These are phyloP conservation scores for Lutraria rhynchaena DNA, from an alignment of 1,140 invertebrate species.

Conservation along the genomic window DNA sequence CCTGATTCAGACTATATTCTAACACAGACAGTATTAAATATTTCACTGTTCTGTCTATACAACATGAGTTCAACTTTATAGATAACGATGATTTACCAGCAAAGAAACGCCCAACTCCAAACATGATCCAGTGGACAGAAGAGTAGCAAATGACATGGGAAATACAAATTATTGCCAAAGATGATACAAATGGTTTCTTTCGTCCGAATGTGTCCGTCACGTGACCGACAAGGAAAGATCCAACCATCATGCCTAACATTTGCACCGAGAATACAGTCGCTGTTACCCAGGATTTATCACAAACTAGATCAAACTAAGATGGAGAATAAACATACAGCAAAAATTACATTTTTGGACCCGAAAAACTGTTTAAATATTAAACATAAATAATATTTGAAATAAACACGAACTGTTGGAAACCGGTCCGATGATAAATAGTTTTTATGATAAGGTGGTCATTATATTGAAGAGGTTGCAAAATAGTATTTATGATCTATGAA, in stretches of 20 bases:
- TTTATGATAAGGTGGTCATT: slow-evolving; percentile 20
- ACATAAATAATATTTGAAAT: too few relatives aligned
- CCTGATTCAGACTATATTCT: too few relatives aligned
- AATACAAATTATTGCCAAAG: slow-evolving; percentile 2
- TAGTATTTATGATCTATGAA: too few relatives aligned
- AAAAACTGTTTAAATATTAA: too few relatives aligned
- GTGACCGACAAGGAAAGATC: slow-evolving; percentile 22
- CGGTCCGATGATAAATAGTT: slow-evolving; percentile 11
- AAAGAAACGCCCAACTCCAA: slow-evolving; percentile 1
- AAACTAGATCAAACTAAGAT: slow-evolving; percentile 49
- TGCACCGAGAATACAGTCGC: slow-evolving; percentile 43
- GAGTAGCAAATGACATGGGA: slow-evolving; percentile 26
- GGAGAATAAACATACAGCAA: neutral
- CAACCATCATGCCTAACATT: slow-evolving; percentile 49
- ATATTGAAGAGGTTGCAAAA: too few relatives aligned
- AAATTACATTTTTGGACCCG: too few relatives aligned
- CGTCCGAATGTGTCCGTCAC: slow-evolving; percentile 39
- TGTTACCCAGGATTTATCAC: slow-evolving; percentile 43
- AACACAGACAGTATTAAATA: too few relatives aligned
- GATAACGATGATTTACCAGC: too few relatives aligned
- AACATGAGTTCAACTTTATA: too few relatives aligned
- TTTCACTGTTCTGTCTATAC: too few relatives aligned
- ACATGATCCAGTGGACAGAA: slow-evolving; percentile 35
- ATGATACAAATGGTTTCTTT: slow-evolving; percentile 25
- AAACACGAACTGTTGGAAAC: too few relatives aligned